phyloP scores from a whole-genome alignment of 2,797 vertebrate species.

The Atherinosoma microstoma region DNA sequence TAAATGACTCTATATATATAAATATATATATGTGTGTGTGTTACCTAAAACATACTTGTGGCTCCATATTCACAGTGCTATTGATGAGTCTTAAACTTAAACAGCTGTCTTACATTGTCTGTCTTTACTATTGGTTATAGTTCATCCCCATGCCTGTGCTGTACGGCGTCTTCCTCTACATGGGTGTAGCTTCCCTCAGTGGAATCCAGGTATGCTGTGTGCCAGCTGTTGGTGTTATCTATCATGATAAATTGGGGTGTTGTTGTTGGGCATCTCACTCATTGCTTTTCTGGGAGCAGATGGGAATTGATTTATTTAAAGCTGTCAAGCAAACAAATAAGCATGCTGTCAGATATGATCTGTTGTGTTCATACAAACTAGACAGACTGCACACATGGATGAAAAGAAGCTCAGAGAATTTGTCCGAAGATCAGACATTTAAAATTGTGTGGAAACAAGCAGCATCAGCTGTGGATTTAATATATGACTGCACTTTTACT shows the following conservation, averaged over 20 bases:
- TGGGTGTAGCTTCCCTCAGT: constrained; percentile 44
- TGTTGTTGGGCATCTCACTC: constrained; percentile 5
- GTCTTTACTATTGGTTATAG: constrained; percentile 4
- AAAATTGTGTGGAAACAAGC: no score
- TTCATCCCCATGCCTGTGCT: constrained; percentile 47
- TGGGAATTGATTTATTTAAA: constrained; percentile 9
- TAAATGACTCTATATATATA: no score
- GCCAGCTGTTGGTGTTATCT: constrained; percentile 18
- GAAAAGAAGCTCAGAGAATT: not conserved
- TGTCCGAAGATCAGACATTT: not conserved
- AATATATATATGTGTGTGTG: no score
- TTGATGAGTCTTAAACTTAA: not conserved
- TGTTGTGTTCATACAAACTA: not conserved
- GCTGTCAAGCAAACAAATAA: constrained; percentile 15
- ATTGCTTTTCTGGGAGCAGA: constrained; percentile 20
- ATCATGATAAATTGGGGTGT: constrained; percentile 16
- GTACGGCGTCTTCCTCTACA: constrained; percentile 41
- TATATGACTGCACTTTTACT: not conserved
- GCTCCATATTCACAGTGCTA: not conserved
- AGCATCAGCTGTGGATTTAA: not conserved
- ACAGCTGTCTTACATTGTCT: not conserved
- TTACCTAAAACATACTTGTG: not conserved
- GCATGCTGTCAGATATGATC: not conserved
- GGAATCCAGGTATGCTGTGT: constrained; percentile 36
- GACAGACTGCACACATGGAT: not conserved